Evolutionary conservation across 1,140 invertebrate species (phyloP).

Genomic region (Hycleus phaleratus): DNA sequence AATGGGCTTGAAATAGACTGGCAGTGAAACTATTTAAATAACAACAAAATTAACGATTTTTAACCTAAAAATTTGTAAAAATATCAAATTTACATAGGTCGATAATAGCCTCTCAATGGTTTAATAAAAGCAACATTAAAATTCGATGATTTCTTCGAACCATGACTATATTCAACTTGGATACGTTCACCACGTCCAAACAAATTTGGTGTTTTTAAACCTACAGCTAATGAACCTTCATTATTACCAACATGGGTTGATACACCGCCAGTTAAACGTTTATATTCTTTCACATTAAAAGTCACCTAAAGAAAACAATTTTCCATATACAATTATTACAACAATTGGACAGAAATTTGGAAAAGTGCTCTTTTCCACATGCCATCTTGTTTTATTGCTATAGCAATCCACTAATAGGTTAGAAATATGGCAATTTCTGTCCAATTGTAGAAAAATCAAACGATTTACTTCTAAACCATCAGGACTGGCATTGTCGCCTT

Average conservation of each 20-base stretch:
- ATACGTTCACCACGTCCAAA: slow-evolving; percentile 73
- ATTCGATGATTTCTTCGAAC: slow-evolving; percentile 62
- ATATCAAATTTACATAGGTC: slow-evolving; percentile 45
- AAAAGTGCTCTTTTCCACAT: no score
- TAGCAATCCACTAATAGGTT: no score
- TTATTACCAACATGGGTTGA: slow-evolving; percentile 79
- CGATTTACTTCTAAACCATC: slow-evolving; percentile 68
- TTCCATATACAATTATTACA: slow-evolving; percentile 5
- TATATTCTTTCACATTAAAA: slow-evolving; percentile 70
- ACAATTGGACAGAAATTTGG: no score
- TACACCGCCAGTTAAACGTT: slow-evolving; percentile 66
- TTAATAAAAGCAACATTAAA: slow-evolving; percentile 67
- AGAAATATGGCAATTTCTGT: no score
- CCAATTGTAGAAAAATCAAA: background rate
- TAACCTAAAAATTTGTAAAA: background rate
- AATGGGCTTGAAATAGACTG: slow-evolving; percentile 61
- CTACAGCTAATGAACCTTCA: slow-evolving; percentile 69
- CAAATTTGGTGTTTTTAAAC: slow-evolving; percentile 67
- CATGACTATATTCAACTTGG: slow-evolving; percentile 67
- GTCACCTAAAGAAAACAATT: slow-evolving; percentile 53
- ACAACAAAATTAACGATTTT: background rate
- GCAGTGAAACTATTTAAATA: slow-evolving; percentile 45
- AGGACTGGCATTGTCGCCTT: slow-evolving; percentile 56
- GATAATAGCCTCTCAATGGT: slow-evolving; percentile 55
- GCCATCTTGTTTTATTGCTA: no score